Conservation (phyloP, 2,888 invertebrate species). For the Eristalinus sepulchralis region DNA sequence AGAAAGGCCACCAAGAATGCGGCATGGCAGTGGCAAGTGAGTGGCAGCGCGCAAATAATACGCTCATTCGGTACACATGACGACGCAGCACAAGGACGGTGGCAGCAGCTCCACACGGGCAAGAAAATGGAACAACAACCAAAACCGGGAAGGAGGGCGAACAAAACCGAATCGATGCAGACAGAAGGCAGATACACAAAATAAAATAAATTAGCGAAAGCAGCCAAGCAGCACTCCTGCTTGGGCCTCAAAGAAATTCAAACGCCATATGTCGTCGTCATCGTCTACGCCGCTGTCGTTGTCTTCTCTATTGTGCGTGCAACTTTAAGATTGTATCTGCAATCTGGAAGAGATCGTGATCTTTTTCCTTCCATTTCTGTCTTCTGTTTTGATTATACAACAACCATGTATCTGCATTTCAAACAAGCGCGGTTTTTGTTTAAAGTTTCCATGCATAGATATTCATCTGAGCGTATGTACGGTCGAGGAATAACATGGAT, state of each 20-base stretch:
- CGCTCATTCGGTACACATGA: slow-evolving; percentile 5
- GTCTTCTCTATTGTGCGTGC: slow-evolving; percentile 14
- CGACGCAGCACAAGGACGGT: slow-evolving; percentile 48
- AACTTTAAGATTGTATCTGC: slow-evolving; percentile 14
- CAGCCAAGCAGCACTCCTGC: slow-evolving; percentile 27
- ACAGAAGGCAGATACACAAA: background rate
- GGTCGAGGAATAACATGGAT: background rate
- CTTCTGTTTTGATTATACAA: slow-evolving; percentile 6
- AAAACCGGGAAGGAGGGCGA: background rate
- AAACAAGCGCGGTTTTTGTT: slow-evolving; percentile 43
- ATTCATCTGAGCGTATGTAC: background rate
- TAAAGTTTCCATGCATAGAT: slow-evolving; percentile 18
- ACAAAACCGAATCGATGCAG: background rate
- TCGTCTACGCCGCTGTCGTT: background rate
- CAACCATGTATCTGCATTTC: background rate
- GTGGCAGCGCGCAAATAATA: slow-evolving; percentile 20
- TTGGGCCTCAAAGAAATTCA: slow-evolving; percentile 6
- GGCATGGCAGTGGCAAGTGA: background rate
- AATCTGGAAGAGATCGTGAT: slow-evolving; percentile 25
- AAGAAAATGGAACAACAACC: slow-evolving; percentile 20
- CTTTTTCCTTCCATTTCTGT: background rate
- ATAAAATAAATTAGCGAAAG: slow-evolving; percentile 58
- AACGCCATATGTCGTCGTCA: slow-evolving; percentile 32
- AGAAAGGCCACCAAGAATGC: slow-evolving; percentile 38
- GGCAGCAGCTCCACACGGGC: slow-evolving; percentile 19